These are phyloP conservation scores for Cephalopachus bancanus DNA, from an alignment of 2,797 vertebrate species.

Conservation along the genomic window DNA sequence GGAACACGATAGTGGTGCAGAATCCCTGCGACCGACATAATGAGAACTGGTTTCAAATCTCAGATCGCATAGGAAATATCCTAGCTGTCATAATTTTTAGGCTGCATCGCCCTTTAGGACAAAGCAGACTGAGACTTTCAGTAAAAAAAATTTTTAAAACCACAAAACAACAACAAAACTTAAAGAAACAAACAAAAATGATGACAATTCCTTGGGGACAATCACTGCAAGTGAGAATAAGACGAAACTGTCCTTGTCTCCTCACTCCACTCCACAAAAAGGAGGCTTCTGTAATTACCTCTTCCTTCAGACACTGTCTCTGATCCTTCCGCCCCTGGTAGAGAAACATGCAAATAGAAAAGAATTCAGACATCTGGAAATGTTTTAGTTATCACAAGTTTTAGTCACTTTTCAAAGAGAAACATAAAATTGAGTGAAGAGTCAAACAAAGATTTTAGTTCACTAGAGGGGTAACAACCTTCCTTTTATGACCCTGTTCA, in stretches of 20 bases:
- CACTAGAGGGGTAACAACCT: slow-evolving; percentile 49
- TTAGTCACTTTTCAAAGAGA: slow-evolving; percentile 80
- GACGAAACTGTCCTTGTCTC: not conserved
- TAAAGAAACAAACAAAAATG: not conserved
- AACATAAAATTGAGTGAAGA: slow-evolving; percentile 80
- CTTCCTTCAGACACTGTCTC: slow-evolving; percentile 32
- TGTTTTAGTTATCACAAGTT: slow-evolving; percentile 79
- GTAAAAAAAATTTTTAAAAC: not conserved
- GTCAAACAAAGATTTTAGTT: slow-evolving; percentile 80
- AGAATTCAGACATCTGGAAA: slow-evolving; percentile 80
- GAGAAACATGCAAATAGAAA: slow-evolving; percentile 60
- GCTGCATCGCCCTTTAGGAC: not conserved
- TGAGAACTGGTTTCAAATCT: not conserved
- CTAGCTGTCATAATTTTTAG: not conserved
- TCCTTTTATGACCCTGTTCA: slow-evolving; percentile 54
- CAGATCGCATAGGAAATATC: not conserved
- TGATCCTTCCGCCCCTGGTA: not conserved
- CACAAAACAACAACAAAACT: not conserved
- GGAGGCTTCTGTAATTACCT: not conserved
- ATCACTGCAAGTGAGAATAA: not conserved
- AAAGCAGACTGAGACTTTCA: not conserved
- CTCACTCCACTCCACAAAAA: not conserved
- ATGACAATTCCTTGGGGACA: not conserved
- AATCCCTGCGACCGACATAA: not conserved
- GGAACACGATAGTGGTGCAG: not conserved